Evolutionary conservation across 2,888 invertebrate species (phyloP), one percentile per base, ranked within the genome.

Genomic region (Leptinotarsa haldemani): DNA sequence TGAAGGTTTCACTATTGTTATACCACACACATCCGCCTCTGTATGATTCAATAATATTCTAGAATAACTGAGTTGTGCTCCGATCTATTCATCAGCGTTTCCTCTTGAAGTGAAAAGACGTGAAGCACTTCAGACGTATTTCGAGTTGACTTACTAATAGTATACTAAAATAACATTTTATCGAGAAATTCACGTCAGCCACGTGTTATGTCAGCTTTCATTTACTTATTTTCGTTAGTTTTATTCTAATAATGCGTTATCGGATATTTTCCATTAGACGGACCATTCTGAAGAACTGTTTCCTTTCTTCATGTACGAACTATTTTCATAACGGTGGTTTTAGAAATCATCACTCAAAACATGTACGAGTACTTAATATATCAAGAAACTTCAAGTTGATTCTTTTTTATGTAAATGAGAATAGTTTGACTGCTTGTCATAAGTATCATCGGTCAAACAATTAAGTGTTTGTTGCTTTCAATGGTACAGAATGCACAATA

Each of bases 121-220:
- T 47, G 69, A 71, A 77, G 69, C 73, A 75, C 75, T 77, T 75
- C 74, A 77, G 56, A 58, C 61, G 63, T 70, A 75, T 75, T 77
- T 76, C 74, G 72, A 77, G 74, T 77, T 73, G 74, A 77, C 73
- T 77, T 70, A 74, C 72, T 70, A 76, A 70, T 71, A 76, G 74
- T 73, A 70, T 66, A 78, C 78, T 78, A 78, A 79, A 79, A 79
- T 79, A 79, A 79, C 76, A 79, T 79, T 78, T 79, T 78, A 79
- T 79, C 79, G 74, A 70, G 75, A 76, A 79, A 78, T 77, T 77
- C 75, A 66, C 71, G 25, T 50, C 47, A 72, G 77, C 79, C 79
- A 79, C 77, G 75, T 79, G 78, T 78, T 76, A 67, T 74, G 73
- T 73, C 73, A 58, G 76, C 78, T 50, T 72, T 69, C 67, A 67